Conservation (phyloP, 2,888 invertebrate genomes). For the Morpho achilles region DNA sequence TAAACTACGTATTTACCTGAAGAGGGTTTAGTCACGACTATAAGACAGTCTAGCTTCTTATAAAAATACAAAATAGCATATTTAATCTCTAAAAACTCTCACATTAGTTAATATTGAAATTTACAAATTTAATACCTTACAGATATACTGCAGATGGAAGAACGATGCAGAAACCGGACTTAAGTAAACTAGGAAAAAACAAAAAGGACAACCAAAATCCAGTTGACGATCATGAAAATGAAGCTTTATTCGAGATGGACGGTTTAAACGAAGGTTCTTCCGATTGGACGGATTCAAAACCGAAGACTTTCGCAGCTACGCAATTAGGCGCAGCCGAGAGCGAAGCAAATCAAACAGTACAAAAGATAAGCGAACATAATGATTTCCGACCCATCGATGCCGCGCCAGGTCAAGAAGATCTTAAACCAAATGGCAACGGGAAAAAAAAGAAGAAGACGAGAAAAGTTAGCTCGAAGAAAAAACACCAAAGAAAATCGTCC, state of each 20-base stretch:
- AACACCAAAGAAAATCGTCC: constrained; percentile 86
- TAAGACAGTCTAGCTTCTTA: too few species aligned
- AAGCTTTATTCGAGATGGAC: constrained; percentile 84
- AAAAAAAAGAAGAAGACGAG: constrained; percentile 89
- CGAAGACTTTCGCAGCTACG: constrained; percentile 77
- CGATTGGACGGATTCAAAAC: constrained; percentile 73
- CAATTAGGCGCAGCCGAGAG: constrained; percentile 67
- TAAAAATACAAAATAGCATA: too few species aligned
- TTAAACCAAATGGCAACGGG: constrained; percentile 76
- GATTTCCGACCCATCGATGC: constrained; percentile 81
- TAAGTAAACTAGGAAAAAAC: constrained; percentile 72
- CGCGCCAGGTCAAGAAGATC: constrained; percentile 59
- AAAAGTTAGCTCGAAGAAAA: constrained; percentile 89
- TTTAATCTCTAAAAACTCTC: too few species aligned
- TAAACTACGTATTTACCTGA: too few species aligned
- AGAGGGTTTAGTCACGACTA: too few species aligned
- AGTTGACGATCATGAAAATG: constrained; percentile 60
- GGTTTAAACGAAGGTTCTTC: constrained; percentile 78
- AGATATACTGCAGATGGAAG: constrained; percentile 81
- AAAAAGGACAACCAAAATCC: constrained; percentile 41
- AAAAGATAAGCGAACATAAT: constrained; percentile 81
- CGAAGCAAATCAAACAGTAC: constrained; percentile 75
- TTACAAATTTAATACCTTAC: neutral
- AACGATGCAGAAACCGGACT: constrained; percentile 76
- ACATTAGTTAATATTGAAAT: too few species aligned